Percentiles rank a stretch among this genome's conserved stretches.
phyloP scores from a whole-genome alignment of 2,888 invertebrate species.

The Phyto melanocephala region DNA sequence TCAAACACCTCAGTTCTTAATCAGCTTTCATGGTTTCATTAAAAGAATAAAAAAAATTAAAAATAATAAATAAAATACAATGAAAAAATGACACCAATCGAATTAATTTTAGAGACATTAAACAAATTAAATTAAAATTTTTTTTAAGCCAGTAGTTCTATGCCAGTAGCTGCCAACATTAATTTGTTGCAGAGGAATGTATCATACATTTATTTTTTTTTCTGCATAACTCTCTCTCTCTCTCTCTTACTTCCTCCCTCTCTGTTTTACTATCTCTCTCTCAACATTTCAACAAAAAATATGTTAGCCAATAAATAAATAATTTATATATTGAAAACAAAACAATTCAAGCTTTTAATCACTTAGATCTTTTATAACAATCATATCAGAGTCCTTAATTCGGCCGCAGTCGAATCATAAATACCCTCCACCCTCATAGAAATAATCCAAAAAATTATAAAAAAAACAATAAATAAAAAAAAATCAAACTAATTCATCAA shows the following conservation, averaged over 20 bases:
- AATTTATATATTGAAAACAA: background rate
- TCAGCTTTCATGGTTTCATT: conserved; percentile 61
- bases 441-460: background rate
- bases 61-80: background rate
- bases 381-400: conserved; percentile 14
- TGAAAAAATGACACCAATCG: conserved; percentile 53
- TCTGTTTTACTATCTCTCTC: background rate
- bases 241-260: background rate
- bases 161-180: conserved; percentile 49
- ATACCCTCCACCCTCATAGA: conserved; percentile 44
- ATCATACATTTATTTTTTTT: conserved; percentile 42
- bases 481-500: background rate
- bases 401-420: conserved; percentile 37
- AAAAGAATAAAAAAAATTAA: conserved; percentile 14
- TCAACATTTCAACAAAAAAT: background rate
- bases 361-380: conserved; percentile 33
- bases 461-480: background rate
- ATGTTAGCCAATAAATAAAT: conserved; percentile 5
- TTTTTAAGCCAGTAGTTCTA: conserved; percentile 29
- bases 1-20: conserved; percentile 47
- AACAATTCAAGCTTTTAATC: conserved; percentile 33
- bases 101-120: conserved; percentile 37
- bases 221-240: background rate
- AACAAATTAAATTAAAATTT: conserved; percentile 9
- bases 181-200: conserved; percentile 42